Evolutionary conservation across 2,113 vertebrate species (phyloP), one percentile per base, ranked within the genome.

Genomic region (Platycercus adscitus): DNA sequence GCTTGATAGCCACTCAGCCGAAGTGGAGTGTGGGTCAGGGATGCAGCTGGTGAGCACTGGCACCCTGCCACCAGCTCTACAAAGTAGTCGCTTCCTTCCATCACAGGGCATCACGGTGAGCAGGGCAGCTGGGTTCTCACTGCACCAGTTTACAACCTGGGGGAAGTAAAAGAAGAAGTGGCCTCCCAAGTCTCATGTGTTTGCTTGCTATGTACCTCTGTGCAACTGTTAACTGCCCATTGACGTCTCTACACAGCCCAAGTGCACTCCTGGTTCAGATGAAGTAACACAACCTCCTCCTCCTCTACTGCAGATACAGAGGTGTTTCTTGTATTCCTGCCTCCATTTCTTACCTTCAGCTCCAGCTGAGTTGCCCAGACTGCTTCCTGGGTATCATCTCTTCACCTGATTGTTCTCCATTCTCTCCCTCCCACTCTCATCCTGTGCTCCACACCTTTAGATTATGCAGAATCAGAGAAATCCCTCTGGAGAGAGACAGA

Each of bases 41-140:
- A 58, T 80, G 56, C 56, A 76, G 88, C 39, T 50, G 66, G 61
- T 12, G 47, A 13, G 66, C 0, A 0, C 71, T 35, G 75, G 82
- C 39, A 0, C 23, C 17, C 28, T 26, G 18, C 86, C 86, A 72
- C 47, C 63, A 20, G 35, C 78, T 35, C 79, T 80, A 49, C 64
- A 26, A 18, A 31, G 44, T 70, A 43, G 47, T 0, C 2, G 0
- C 70, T 29, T n/a, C 82, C 31, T 37, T 25, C 37, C 41, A 52
- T 55, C 0, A 0, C 66, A 17, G 23, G 43, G 21, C 2, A 1
- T 2, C 53, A 7, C 0, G 2, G 58, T 2, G 52, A 81, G 64
- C 5, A 1, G 41, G 46, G 50, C 64, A 85, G 85, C 78, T 15
- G 82, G 20, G 37, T 6, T 47, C 53, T 39, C 13, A 10, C 0